Conservation (phyloP, 2,888 invertebrate genomes). For the Boloria euphrosyne region DNA sequence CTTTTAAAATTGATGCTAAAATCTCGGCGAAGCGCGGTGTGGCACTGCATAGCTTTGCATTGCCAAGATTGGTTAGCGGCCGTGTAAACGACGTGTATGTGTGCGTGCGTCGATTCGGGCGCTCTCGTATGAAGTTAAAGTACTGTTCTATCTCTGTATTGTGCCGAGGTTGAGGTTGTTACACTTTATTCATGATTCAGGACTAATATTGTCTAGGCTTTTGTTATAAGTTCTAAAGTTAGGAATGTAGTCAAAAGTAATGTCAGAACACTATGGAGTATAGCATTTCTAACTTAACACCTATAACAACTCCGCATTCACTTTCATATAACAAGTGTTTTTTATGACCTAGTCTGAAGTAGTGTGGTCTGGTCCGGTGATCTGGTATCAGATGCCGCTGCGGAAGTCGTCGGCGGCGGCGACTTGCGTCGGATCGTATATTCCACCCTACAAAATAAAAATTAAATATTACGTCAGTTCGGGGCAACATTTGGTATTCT, state of each 20-base stretch:
- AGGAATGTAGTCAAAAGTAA: constrained; percentile 12
- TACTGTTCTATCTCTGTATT: too few relatives aligned
- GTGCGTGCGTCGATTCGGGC: too few relatives aligned
- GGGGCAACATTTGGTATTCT: neutral
- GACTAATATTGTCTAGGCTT: neutral
- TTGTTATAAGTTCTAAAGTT: constrained; percentile 1
- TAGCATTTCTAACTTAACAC: neutral
- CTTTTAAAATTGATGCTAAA: too few relatives aligned
- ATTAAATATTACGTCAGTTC: neutral
- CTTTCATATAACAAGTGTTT: too few relatives aligned
- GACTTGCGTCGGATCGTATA: constrained; percentile 53
- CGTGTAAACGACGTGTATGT: too few relatives aligned
- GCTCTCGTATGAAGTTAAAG: too few relatives aligned
- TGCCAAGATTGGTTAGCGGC: too few relatives aligned
- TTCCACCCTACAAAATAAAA: constrained; percentile 48
- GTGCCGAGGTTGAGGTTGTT: too few relatives aligned
- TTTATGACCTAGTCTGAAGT: neutral
- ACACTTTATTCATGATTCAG: neutral
- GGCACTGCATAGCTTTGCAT: too few relatives aligned
- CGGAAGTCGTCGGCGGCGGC: constrained; percentile 44
- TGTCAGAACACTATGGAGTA: neutral
- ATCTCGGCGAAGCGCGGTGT: too few relatives aligned
- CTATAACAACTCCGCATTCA: too few relatives aligned
- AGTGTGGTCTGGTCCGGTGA: neutral
- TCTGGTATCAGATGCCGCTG: constrained; percentile 53